Percentiles rank a stretch among this genome's conserved stretches.
Evolutionary conservation across 1,140 invertebrate genomes (phyloP).

Genomic region (Parasteatoda tepidariorum): DNA sequence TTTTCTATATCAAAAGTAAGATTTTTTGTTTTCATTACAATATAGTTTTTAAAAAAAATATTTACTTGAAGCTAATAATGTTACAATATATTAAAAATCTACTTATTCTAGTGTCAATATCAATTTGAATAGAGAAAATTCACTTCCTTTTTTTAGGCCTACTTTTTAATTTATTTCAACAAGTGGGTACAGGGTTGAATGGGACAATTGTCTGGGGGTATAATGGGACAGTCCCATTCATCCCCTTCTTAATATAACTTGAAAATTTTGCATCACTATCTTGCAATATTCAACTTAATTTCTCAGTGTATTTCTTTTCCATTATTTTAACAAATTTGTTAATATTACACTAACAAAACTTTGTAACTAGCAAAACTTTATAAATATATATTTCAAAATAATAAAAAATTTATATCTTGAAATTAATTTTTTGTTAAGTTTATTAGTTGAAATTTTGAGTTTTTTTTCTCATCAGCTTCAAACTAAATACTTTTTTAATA

Average conservation of each 20-base stretch:
- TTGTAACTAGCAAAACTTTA: neutral
- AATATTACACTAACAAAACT: neutral
- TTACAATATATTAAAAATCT: neutral
- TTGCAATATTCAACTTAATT: neutral
- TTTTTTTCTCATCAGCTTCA: neutral
- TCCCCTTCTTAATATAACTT: neutral
- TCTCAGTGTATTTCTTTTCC: neutral
- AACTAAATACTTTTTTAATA: neutral
- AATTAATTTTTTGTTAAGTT: neutral
- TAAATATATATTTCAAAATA: neutral
- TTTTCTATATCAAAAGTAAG: constrained; percentile 13
- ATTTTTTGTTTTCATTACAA: neutral
- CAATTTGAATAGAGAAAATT: neutral
- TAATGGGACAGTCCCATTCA: too few species aligned
- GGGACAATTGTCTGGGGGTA: too few species aligned
- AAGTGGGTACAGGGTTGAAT: neutral
- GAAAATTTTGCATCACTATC: constrained; percentile 1
- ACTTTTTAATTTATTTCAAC: neutral
- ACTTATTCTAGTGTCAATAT: neutral
- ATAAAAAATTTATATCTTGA: neutral
- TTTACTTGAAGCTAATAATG: neutral
- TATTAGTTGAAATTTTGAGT: neutral
- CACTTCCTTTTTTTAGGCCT: neutral
- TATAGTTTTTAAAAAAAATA: neutral
- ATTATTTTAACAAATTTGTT: neutral